phyloP scores from a whole-genome alignment of 1,140 invertebrate species.

The Macrotrachela quadricornifera region DNA sequence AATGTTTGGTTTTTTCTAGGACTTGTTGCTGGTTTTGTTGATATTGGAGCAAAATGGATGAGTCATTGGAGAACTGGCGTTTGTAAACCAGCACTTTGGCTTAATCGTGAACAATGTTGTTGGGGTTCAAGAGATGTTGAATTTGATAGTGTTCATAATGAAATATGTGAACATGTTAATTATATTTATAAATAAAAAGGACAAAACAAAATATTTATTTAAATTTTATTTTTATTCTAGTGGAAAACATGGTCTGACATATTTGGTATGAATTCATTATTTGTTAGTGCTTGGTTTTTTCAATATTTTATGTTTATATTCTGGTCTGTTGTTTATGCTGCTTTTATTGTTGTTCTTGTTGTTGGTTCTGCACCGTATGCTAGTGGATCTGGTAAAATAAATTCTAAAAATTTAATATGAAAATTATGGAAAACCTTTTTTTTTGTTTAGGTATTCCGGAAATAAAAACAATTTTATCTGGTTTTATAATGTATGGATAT shows the following conservation, averaged over 20 bases:
- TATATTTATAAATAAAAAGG: neutral
- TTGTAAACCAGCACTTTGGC: conserved; percentile 89
- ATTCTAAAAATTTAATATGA: conserved; percentile 2
- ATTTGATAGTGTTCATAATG: no score
- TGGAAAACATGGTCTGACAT: conserved; percentile 8
- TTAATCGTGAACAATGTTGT: conserved; percentile 94
- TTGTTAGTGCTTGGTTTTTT: conserved; percentile 56
- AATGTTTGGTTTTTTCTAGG: conserved; percentile 10
- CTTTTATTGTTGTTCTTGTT: conserved; percentile 73
- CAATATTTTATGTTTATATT: conserved; percentile 77
- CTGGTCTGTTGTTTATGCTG: conserved; percentile 75
- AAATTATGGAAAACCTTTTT: neutral
- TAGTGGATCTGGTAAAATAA: conserved; percentile 42
- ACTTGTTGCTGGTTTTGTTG: conserved; percentile 39
- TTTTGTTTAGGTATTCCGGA: conserved; percentile 16
- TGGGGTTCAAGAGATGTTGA: conserved; percentile 59
- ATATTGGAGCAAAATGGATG: conserved; percentile 98
- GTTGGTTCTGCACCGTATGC: conserved; percentile 97
- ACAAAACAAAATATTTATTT: neutral
- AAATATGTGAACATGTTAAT: conserved; percentile 17
- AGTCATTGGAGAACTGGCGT: conserved; percentile 93
- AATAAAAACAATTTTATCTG: conserved; percentile 98
- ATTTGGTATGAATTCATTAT: conserved; percentile 15
- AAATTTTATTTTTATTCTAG: neutral
- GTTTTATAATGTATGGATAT: conserved; percentile 94